Evolutionary conservation across 2,888 invertebrate species (phyloP).

Genomic region (Bhutanitis thaidina): DNA sequence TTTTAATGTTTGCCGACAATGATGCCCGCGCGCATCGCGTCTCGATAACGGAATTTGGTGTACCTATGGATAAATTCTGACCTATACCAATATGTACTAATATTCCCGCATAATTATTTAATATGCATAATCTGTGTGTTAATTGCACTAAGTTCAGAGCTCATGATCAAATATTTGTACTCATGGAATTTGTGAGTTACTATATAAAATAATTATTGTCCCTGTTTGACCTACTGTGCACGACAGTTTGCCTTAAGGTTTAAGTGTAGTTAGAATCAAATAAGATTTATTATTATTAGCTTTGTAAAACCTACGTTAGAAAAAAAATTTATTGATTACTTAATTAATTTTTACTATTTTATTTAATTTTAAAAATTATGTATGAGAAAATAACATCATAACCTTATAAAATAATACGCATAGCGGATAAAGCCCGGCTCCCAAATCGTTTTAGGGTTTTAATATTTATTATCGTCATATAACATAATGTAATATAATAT

Average conservation of each 20-base stretch:
- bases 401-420: too few relatives aligned
- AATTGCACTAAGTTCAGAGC: not conserved
- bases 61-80: conserved; percentile 5
- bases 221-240: conserved; percentile 1
- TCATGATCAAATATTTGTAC: conserved; percentile 3
- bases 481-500: too few relatives aligned
- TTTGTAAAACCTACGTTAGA: too few relatives aligned
- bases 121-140: conserved; percentile 3
- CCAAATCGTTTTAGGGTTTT: too few relatives aligned
- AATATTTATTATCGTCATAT: too few relatives aligned
- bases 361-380: too few relatives aligned
- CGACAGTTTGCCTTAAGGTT: conserved; percentile 2
- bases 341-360: too few relatives aligned
- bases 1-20: not conserved
- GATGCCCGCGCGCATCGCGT: conserved; percentile 5
- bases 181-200: conserved; percentile 13
- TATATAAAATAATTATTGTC: conserved; percentile 12
- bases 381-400: too few relatives aligned
- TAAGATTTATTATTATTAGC: too few relatives aligned
- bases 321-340: too few relatives aligned
- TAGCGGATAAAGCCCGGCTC: too few relatives aligned
- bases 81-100: conserved; percentile 1
- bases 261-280: too few relatives aligned
- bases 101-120: not conserved
- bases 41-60: conserved; percentile 2